phyloP scores from a whole-genome alignment of 2,888 invertebrate species.

The Drosophila bunnanda region DNA sequence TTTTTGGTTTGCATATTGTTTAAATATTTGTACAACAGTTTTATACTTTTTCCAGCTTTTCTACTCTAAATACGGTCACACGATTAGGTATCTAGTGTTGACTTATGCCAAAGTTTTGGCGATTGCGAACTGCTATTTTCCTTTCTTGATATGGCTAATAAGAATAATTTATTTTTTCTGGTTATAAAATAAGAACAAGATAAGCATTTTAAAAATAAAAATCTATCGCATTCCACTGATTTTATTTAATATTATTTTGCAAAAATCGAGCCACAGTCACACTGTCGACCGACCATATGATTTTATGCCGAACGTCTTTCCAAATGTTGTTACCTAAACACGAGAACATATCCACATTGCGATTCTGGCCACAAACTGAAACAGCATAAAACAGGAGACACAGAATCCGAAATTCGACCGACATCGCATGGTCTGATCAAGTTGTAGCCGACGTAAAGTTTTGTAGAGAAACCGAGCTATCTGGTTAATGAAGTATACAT shows the following conservation, averaged over 20 bases:
- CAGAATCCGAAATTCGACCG: constrained; percentile 2
- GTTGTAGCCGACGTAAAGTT: neutral
- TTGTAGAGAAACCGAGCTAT: neutral
- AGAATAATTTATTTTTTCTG: neutral
- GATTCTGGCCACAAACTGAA: constrained; percentile 1
- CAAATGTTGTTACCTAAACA: constrained; percentile 62
- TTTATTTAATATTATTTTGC: neutral
- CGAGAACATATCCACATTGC: constrained; percentile 19
- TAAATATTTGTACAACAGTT: too few species aligned
- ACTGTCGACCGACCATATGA: constrained; percentile 27
- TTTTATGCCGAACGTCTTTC: constrained; percentile 28
- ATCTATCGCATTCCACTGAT: too few species aligned
- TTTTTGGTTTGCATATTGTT: too few species aligned
- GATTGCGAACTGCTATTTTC: neutral
- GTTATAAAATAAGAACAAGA: neutral
- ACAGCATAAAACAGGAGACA: neutral
- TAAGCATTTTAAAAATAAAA: neutral
- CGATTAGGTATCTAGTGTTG: neutral
- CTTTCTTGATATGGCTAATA: too few species aligned
- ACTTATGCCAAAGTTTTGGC: neutral
- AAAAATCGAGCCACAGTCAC: neutral
- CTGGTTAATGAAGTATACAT: constrained; percentile 9
- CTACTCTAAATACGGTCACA: neutral
- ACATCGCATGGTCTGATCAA: constrained; percentile 18
- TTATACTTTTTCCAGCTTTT: too few species aligned